Base-by-base conservation (phyloP, 2,888 invertebrate species). In the Lordiphosa andalusiaca region DNA sequence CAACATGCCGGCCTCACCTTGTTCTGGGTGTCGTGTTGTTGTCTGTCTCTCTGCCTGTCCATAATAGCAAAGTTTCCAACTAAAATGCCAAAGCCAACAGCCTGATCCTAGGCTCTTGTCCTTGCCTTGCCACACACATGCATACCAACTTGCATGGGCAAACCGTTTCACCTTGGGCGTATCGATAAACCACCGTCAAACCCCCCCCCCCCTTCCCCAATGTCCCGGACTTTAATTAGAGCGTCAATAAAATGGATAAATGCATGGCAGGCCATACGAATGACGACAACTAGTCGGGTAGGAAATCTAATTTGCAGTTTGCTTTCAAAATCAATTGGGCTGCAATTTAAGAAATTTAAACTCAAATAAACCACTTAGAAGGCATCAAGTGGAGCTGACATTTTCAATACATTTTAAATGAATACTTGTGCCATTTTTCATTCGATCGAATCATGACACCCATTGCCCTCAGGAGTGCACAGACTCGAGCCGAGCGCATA, bases 171-270 rank as follows among this genome's bases (percentile, higher is more conserved):
- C 69, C 81, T 71, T 73, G 69, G 63, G 58, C 47, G 35, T 58
- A 68, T 68, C 62, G 60, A 57, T 75, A 61, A 59, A 35, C 40
- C 56, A 10, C 9, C 9, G 30, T 4, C n/a, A n/a, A n/a, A n/a
- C n/a, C n/a, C n/a, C n/a, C n/a, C n/a, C 30, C 9, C 10, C 9
- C 30, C 16, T 16, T 9, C 9, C 10, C 9, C 30, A 4, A 55
- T 56, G 58, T 33, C 46, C 57, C 40, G 48, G 69, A 73, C 69
- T 75, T 83, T 87, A 84, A 86, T 87, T 82, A 85, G 84, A 74
- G 73, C 84, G 67, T 67, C 69, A 84, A 77, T 82, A 82, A 85
- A 77, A 62, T 64, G 74, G 59, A 71, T 50, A 55, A 65, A 67
- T 64, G 52, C 54, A 55, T 57, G 41, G 6, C 23, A 39, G 23